These are phyloP conservation scores for Tragelaphus strepsiceros DNA, from an alignment of 2,113 vertebrate genomes.

Conservation along the genomic window DNA sequence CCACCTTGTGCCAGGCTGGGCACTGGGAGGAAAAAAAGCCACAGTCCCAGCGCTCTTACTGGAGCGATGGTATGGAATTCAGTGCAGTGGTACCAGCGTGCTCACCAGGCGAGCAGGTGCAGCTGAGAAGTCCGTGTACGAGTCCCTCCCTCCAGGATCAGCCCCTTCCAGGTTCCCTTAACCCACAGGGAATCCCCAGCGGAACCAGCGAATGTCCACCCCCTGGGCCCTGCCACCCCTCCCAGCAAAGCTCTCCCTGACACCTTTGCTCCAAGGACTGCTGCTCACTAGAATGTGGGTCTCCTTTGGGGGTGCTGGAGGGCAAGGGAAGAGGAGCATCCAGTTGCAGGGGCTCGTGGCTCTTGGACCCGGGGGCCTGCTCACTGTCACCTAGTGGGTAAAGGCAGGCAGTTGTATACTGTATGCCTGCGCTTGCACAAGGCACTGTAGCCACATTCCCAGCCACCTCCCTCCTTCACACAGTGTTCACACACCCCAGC, in stretches of 20 bases:
- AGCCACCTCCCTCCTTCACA: slow-evolving; percentile 68
- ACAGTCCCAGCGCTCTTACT: neutral
- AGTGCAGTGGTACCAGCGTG: rapidly evolving
- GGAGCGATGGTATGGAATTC: neutral
- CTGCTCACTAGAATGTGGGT: neutral
- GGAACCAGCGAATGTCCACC: neutral
- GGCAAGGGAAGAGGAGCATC: neutral
- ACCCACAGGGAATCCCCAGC: neutral
- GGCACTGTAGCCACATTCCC: neutral
- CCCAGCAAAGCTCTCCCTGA: neutral
- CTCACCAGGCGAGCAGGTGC: neutral
- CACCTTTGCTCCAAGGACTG: neutral
- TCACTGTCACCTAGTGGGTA: rapidly evolving
- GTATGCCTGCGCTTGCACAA: rapidly evolving
- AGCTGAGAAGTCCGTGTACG: neutral
- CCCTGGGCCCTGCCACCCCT: no score
- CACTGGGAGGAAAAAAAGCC: neutral
- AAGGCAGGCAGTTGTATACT: neutral
- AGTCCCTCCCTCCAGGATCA: neutral
- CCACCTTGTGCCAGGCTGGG: neutral
- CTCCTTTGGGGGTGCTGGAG: no score
- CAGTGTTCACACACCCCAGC: slow-evolving; percentile 67
- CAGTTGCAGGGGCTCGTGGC: neutral
- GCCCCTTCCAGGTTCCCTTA: neutral
- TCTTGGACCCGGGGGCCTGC: neutral